phyloP scores from a whole-genome alignment of 2,113 vertebrate species.

The Cebus imitator region DNA sequence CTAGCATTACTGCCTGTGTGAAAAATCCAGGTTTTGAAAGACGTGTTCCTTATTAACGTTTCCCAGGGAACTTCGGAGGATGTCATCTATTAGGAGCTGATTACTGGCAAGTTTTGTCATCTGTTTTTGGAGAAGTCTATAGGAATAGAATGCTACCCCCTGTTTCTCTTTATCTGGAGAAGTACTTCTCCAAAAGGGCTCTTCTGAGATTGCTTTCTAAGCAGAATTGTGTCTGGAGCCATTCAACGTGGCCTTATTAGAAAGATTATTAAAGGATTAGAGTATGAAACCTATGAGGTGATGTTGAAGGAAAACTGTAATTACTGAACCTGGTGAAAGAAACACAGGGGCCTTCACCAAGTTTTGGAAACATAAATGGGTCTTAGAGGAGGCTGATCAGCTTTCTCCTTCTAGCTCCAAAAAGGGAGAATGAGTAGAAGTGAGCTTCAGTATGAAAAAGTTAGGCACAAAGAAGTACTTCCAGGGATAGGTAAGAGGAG shows the following conservation, averaged over 20 bases:
- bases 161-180: conserved; percentile 32
- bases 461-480: not conserved
- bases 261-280: conserved; percentile 64
- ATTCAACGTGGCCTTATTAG: conserved; percentile 54
- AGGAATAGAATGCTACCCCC: not conserved
- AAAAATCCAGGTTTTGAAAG: conserved; percentile 50
- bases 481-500: not conserved
- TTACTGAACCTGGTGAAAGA: conserved; percentile 64
- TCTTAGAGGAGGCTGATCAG: not conserved
- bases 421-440: not conserved
- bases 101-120: not conserved
- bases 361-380: conserved; percentile 51
- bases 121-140: conserved; percentile 38
- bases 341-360: conserved; percentile 35
- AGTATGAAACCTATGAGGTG: conserved; percentile 55
- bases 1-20: not conserved
- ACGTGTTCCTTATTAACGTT: not conserved
- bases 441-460: not conserved
- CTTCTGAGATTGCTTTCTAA: conserved; percentile 24
- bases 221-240: not conserved
- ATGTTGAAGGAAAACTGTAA: conserved; percentile 65
- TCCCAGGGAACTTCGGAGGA: not conserved
- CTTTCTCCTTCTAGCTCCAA: conserved; percentile 30
- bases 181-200: conserved; percentile 27
- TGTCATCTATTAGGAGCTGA: not conserved